A percentile compares a stretch with the other conserved stretches of the same genome.
Evolutionary conservation across 2,113 vertebrate genomes (phyloP).

Genomic region (Steatornis caripensis): DNA sequence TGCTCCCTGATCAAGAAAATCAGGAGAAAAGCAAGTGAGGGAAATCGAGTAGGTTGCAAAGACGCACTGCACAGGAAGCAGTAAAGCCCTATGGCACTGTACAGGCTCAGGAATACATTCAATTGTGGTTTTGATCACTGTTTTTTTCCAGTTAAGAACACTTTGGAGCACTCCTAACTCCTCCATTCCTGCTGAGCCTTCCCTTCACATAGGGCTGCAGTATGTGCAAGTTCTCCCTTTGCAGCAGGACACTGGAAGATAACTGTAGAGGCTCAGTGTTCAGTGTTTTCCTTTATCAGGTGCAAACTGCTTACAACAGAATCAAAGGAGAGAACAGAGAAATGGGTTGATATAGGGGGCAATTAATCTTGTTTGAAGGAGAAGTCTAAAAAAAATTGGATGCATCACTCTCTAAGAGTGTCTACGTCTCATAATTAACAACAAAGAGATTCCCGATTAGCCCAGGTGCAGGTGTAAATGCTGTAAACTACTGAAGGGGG

Average conservation of each 20-base stretch:
- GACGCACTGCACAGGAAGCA: not conserved
- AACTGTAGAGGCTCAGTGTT: not conserved
- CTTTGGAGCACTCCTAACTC: not conserved
- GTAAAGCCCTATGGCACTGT: not conserved
- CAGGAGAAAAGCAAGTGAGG: not conserved
- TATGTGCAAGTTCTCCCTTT: not conserved
- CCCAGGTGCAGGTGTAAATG: not conserved
- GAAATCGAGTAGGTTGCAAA: not conserved
- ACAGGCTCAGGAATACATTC: not conserved
- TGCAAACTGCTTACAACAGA: not conserved
- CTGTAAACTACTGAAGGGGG: not conserved
- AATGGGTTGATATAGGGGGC: rapidly evolving
- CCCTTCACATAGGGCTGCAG: not conserved
- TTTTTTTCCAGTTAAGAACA: not conserved
- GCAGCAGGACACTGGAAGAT: rapidly evolving
- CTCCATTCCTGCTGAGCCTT: not conserved
- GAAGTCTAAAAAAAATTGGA: not conserved
- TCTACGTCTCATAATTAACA: not conserved
- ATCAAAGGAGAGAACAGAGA: not conserved
- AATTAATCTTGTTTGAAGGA: not conserved
- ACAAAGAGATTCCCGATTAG: not conserved
- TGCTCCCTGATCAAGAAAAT: not conserved
- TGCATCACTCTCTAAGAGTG: not conserved
- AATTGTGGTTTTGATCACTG: not conserved
- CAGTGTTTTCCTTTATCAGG: not conserved